Percentiles rank a stretch among this genome's conserved stretches.
Conservation (phyloP, 2,797 vertebrate species). For the Benthosema pterotum region DNA sequence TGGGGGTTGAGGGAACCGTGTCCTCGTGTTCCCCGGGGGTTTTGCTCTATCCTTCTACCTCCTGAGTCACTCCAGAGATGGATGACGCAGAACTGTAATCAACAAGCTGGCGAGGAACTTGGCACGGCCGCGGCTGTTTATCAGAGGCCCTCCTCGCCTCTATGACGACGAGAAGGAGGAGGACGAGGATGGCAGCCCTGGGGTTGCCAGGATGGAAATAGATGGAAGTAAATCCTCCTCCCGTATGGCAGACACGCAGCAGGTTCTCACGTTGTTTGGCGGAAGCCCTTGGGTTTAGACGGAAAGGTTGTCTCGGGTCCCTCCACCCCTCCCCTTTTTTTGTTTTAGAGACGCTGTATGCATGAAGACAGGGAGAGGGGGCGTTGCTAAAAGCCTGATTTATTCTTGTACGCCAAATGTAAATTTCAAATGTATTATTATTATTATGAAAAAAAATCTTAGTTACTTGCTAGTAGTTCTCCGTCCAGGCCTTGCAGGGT, state of each 20-base stretch:
- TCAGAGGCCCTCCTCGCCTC: constrained; percentile 47
- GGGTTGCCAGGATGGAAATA: constrained; percentile 73
- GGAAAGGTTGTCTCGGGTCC: constrained; percentile 38
- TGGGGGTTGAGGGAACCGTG: no score
- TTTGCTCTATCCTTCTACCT: no score
- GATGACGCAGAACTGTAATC: constrained; percentile 69
- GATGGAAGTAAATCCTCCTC: constrained; percentile 65
- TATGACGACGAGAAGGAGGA: constrained; percentile 45
- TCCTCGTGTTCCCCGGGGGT: no score
- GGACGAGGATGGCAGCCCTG: constrained; percentile 32
- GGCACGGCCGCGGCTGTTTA: constrained; percentile 70
- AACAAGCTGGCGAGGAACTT: constrained; percentile 57
- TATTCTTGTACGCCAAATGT: no score
- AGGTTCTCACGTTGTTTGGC: constrained; percentile 42
- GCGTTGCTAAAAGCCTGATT: background rate
- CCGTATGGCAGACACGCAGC: constrained; percentile 62
- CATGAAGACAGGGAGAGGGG: background rate
- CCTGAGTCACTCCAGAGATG: constrained; percentile 2
- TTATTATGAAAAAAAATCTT: no score
- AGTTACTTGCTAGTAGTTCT: no score
- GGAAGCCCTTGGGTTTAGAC: constrained; percentile 53
- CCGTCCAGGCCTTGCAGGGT: no score
- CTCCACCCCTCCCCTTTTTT: constrained; percentile 14
- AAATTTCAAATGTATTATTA: no score
- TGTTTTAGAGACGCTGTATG: background rate